Conservation (phyloP, 2,888 invertebrate genomes). For the Lycocerus yunnanus region DNA sequence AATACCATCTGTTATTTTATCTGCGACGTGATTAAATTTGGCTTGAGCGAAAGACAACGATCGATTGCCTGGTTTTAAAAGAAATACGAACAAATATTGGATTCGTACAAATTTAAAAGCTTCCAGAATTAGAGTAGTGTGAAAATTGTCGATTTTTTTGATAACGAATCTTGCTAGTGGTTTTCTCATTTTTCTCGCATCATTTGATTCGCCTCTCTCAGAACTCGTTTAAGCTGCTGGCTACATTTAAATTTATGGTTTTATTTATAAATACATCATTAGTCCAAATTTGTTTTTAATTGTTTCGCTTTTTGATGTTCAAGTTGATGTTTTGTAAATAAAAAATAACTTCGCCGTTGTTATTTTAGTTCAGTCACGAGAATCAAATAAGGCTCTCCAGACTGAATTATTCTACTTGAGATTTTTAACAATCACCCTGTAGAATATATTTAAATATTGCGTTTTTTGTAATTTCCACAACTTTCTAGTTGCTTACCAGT, state of each 20-base stretch:
- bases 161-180: slow-evolving; percentile 8
- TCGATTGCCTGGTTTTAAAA: slow-evolving; percentile 15
- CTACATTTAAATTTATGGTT: not conserved
- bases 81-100: slow-evolving; percentile 17
- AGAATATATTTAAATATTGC: no score
- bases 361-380: not conserved
- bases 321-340: not conserved
- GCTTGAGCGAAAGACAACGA: slow-evolving; percentile 11
- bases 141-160: slow-evolving; percentile 16
- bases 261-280: not conserved
- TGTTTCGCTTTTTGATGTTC: not conserved
- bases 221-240: not conserved
- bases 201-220: slow-evolving; percentile 5
- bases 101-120: slow-evolving; percentile 1
- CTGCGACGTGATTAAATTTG: slow-evolving; percentile 14
- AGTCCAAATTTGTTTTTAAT: not conserved
- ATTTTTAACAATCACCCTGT: no score
- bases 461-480: no score
- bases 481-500: no score
- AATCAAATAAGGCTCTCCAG: no score
- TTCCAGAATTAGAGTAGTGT: slow-evolving; percentile 11
- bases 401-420: no score
- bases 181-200: slow-evolving; percentile 5
- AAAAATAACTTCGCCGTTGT: not conserved
- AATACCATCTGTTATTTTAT: slow-evolving; percentile 1